Base-by-base conservation (phyloP, 1,140 invertebrate species). In the Reticulitermes speratus region DNA sequence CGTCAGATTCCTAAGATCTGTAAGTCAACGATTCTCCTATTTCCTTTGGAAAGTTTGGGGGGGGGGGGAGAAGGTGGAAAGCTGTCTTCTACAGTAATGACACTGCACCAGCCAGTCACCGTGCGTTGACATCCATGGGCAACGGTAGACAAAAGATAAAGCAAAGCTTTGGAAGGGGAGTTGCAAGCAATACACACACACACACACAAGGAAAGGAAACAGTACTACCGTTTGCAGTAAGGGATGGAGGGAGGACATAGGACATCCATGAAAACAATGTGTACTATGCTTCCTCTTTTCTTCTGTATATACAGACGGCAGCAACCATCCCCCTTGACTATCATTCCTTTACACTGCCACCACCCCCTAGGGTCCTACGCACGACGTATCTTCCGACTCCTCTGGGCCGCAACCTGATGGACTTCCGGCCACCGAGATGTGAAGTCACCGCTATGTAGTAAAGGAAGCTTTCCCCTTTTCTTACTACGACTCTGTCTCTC, bases 331-430 rank as follows among this genome's bases (percentile, higher is more conserved):
- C 65, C 65, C 25, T 75, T 30, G 65, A 75, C 59, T 75, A 75
- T 75, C 65, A 75, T 75, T n/a, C 65, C 65, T 75, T 16, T 30
- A 75, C n/a, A 75, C 65, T 30, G n/a, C 25, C 65, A 75, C 65
- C 65, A 30, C 65, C 65, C 65, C 65, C 65, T n/a, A 75, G 65
- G 65, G 65, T 75, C 65, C 65, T 14, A 75, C 25, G 65, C 25
- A 75, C 65, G 65, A 30, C 65, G 65, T 75, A 75, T 75, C 65
- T 75, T 75, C 65, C 65, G 65, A 30, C 65, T 75, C 65, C 65
- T 65, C 65, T 75, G 65, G 65, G 65, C 65, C 65, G n/a, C 65
- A 75, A 75, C 65, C 65, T 75, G 65, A 75, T 75, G 65, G 65
- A 75, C 65, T 75, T 75, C 65, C 65, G 65, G n/a, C 65, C 65